phyloP scores from a whole-genome alignment of 2,888 invertebrate species.

The Coelinius sp. region DNA sequence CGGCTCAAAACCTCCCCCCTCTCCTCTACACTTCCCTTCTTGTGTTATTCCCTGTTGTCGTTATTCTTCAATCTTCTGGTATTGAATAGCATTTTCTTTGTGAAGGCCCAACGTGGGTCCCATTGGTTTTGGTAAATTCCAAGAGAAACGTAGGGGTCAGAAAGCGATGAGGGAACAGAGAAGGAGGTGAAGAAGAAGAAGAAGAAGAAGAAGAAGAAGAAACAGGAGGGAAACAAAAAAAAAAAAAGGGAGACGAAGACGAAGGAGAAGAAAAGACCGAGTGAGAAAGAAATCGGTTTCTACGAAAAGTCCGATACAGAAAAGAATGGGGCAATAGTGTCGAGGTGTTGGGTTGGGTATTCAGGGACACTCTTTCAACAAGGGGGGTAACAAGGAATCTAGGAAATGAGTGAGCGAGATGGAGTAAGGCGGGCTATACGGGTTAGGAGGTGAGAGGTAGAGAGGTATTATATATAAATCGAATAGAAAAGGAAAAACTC shows the following conservation, averaged over 20 bases:
- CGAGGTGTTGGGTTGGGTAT: slow-evolving; percentile 35
- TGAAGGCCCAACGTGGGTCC: not conserved
- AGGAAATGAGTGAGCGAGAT: not conserved
- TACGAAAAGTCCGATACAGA: too few species aligned
- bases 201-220: slow-evolving; percentile 23
- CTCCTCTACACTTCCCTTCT: too few species aligned
- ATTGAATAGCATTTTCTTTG: slow-evolving; percentile 36
- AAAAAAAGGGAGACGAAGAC: not conserved
- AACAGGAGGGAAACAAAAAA: slow-evolving; percentile 1
- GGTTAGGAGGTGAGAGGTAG: slow-evolving; percentile 25
- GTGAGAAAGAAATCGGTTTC: too few species aligned
- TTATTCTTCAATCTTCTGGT: slow-evolving; percentile 24
- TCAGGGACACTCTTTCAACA: slow-evolving; percentile 27
- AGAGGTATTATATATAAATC: slow-evolving; percentile 34
- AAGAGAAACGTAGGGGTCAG: slow-evolving; percentile 11
- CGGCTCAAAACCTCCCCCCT: not conserved
- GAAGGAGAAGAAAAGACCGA: slow-evolving; percentile 37
- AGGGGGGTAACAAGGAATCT: slow-evolving; percentile 9
- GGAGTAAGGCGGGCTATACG: too few species aligned
- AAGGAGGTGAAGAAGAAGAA: slow-evolving; percentile 8
- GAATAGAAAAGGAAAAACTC: slow-evolving; percentile 54
- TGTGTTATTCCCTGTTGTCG: not conserved
- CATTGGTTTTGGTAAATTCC: slow-evolving; percentile 32
- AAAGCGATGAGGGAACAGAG: slow-evolving; percentile 15
- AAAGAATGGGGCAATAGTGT: slow-evolving; percentile 42